Evolutionary conservation across 2,113 vertebrate genomes (phyloP), one percentile per base, ranked within the genome.

Genomic region (Bufo gargarizans): DNA sequence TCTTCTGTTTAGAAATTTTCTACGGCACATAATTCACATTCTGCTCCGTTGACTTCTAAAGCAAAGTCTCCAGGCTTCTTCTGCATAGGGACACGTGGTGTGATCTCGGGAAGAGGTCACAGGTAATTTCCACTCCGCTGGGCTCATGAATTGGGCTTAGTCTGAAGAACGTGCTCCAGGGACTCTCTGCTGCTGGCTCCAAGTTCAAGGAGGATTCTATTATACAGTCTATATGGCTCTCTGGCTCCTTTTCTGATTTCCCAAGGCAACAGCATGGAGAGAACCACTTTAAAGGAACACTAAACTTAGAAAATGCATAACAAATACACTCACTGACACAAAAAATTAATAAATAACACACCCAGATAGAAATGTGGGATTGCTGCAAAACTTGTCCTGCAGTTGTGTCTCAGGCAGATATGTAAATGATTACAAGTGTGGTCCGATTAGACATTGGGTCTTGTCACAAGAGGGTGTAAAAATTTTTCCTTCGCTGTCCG

Each of bases 21-120:
- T 55, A 4, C 76, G n/a, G 47, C 47, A 77, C 4, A 77, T 77
- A 77, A 55, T 53, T 53, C 76, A 80, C 56, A 80, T 33, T 80
- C 17, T 8, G 8, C 47, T 77, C 14, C 16, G 3, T 77, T 77
- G n/a, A 2, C 8, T 2, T 47, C 71, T 47, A 2, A 17, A 47
- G 65, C 3, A 78, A 22, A 55, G 20, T 56, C 53, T 80, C 22
- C n/a, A 9, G 74, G 74, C 49, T 55, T 77, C 50, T 33, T 9
- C 53, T 56, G 50, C 22, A 16, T 22, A 14, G n/a, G 77, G n/a
- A 79, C 77, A 79, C 4, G 33, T 16, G n/a, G 33, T 16, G n/a
- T 63, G 6, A 72, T 72, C 69, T 43, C 14, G 9, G 13, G 3
- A 12, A 33, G 77, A n/a, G n/a, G 77, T 72, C 13, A 16, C 43